These are phyloP conservation scores for Masticophis lateralis DNA, from an alignment of 2,797 vertebrate species.

Conservation along the genomic window DNA sequence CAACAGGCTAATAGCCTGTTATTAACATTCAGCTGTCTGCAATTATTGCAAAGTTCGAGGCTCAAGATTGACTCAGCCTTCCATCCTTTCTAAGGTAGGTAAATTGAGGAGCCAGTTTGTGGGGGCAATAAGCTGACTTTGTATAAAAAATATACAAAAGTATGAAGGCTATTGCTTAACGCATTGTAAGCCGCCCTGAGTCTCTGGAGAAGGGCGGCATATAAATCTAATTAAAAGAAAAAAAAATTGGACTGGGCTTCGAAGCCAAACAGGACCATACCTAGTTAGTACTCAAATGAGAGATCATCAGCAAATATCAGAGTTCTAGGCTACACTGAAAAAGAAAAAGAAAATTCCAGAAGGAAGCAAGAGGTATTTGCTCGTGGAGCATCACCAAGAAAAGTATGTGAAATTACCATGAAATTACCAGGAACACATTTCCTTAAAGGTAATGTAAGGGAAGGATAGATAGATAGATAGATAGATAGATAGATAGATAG, in stretches of 20 bases:
- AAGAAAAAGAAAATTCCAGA: background rate
- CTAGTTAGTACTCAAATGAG: background rate
- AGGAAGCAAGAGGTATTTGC: background rate
- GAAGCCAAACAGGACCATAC: background rate
- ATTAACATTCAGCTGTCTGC: no score
- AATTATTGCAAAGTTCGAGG: no score
- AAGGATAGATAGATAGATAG: background rate
- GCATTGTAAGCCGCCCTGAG: background rate
- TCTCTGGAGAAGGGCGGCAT: no score
- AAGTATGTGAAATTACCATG: background rate
- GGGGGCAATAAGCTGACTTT: background rate
- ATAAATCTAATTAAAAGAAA: no score
- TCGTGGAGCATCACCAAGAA: background rate
- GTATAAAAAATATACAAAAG: no score
- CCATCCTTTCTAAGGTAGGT: no score
- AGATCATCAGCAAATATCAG: background rate
- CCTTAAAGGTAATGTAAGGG: background rate
- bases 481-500: fast-evolving
- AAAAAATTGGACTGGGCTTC: background rate
- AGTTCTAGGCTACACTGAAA: background rate
- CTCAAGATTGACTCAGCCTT: no score
- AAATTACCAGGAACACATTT: background rate
- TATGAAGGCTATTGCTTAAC: no score
- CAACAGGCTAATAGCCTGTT: no score
- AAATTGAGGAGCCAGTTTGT: no score